Percentiles rank a stretch among this genome's conserved stretches.
phyloP scores from a whole-genome alignment of 2,888 invertebrate genomes.

The Aphodius sticticus region DNA sequence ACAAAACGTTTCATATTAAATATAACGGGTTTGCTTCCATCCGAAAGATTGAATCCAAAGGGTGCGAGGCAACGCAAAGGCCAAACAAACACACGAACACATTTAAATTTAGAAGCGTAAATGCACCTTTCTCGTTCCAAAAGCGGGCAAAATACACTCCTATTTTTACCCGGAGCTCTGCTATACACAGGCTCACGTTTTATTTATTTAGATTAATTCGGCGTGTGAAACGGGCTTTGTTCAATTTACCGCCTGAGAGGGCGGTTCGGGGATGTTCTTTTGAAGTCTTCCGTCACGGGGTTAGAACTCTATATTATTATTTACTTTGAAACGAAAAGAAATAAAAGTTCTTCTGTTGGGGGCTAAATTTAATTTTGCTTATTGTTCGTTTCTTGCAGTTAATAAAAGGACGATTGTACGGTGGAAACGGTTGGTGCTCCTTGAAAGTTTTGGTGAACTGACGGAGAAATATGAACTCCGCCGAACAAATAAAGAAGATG shows the following conservation, averaged over 20 bases:
- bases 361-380: neutral
- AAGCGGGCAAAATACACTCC: neutral
- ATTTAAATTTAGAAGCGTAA: neutral
- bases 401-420: constrained; percentile 24
- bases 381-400: constrained; percentile 31
- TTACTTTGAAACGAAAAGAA: neutral
- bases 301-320: neutral
- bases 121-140: neutral
- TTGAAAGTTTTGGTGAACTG: constrained; percentile 30
- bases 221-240: neutral
- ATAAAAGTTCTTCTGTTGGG: neutral
- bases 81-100: neutral
- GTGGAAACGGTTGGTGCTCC: constrained; percentile 20
- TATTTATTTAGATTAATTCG: neutral
- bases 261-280: neutral
- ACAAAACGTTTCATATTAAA: neutral
- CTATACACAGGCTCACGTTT: neutral
- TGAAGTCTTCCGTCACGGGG: neutral
- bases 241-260: neutral
- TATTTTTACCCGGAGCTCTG: neutral
- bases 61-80: neutral
- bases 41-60: neutral
- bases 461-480: constrained; percentile 46
- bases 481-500: constrained; percentile 45
- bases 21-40: neutral